phyloP scores from a whole-genome alignment of 2,888 invertebrate species.

The Lomographa bimaculata region DNA sequence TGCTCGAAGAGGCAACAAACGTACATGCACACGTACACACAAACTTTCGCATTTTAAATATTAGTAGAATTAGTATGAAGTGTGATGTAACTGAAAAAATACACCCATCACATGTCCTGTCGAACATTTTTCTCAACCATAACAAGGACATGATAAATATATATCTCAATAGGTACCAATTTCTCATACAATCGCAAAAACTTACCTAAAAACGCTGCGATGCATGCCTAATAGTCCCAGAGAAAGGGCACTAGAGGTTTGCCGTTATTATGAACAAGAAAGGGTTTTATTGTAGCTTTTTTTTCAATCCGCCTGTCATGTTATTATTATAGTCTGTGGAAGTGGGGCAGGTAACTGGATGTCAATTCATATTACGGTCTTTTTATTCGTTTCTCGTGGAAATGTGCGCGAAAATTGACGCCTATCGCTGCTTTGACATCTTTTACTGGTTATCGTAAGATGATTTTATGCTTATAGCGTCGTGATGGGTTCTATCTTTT shows the following conservation, averaged over 20 bases:
- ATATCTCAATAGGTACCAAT: no score
- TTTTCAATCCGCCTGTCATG: conserved; percentile 32
- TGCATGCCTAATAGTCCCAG: conserved; percentile 20
- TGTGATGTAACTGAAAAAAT: no score
- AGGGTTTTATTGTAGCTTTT: conserved; percentile 30
- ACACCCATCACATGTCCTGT: no score
- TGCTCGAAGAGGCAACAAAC: no score
- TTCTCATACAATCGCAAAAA: no score
- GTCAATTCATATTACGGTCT: conserved; percentile 25
- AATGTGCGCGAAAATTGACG: conserved; percentile 17
- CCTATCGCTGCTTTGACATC: conserved; percentile 17
- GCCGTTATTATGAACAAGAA: conserved; percentile 16
- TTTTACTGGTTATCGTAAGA: conserved; percentile 13
- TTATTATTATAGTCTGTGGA: conserved; percentile 32
- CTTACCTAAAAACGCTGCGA: conserved; percentile 6
- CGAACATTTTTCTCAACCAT: no score
- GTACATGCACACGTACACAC: no score
- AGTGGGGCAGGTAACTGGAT: conserved; percentile 20
- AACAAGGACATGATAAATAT: no score
- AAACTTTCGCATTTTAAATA: no score
- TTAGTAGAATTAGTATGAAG: no score
- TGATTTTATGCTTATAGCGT: conserved; percentile 15
- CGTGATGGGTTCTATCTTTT: conserved; percentile 2
- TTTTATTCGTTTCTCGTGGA: conserved; percentile 19
- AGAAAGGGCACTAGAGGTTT: conserved; percentile 14